Evolutionary conservation across 2,888 invertebrate genomes (phyloP).

Genomic region (Endomychus coccineus): DNA sequence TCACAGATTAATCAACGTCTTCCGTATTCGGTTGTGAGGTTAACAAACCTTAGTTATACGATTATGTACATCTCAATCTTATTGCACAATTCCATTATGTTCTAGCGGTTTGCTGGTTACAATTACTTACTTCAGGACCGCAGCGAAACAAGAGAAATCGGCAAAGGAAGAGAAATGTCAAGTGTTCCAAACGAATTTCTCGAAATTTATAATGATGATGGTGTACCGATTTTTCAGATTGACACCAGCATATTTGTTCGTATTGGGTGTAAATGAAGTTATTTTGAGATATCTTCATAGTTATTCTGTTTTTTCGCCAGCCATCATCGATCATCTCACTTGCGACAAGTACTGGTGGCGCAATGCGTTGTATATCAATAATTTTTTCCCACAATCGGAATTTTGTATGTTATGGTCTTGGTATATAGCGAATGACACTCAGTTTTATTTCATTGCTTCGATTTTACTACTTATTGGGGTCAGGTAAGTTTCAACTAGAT

Average conservation of each 20-base stretch:
- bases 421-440: constrained; percentile 76
- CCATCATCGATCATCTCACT: constrained; percentile 62
- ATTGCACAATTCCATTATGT: too few species aligned
- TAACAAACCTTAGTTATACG: too few species aligned
- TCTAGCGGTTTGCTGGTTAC: constrained; percentile 66
- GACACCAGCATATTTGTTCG: constrained; percentile 75
- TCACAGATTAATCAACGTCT: too few species aligned
- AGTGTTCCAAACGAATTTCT: constrained; percentile 42
- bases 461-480: constrained; percentile 58
- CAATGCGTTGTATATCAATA: constrained; percentile 76
- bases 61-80: too few species aligned
- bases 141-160: constrained; percentile 47
- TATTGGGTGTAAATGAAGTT: constrained; percentile 67
- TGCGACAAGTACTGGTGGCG: constrained; percentile 78
- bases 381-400: constrained; percentile 65
- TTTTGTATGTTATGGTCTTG: constrained; percentile 80
- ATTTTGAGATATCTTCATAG: constrained; percentile 64
- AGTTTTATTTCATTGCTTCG: constrained; percentile 65
- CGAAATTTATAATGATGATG: constrained; percentile 47
- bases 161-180: constrained; percentile 35
- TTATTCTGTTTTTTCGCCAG: constrained; percentile 65
- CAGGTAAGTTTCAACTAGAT: constrained; percentile 56
- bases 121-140: constrained; percentile 60
- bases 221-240: constrained; percentile 63
- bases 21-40: too few species aligned